Percentiles rank a stretch among this genome's conserved stretches.
Evolutionary conservation across 53 echinoderm and acorn worm species (phyloP).

Genomic region (Holothuria scabra): DNA sequence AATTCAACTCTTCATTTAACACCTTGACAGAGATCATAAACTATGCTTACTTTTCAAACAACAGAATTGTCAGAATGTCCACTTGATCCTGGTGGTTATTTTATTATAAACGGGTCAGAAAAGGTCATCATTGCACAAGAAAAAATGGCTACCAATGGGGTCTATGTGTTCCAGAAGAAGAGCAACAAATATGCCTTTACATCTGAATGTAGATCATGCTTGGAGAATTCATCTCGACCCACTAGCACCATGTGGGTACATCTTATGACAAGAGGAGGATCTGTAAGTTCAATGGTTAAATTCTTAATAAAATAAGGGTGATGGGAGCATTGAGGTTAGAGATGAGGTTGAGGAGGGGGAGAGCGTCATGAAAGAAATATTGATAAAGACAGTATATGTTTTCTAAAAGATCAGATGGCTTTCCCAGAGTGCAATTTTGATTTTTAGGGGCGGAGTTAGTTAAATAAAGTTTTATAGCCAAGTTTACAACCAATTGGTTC

Average conservation of each 20-base stretch:
- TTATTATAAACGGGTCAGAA: constrained; percentile 99
- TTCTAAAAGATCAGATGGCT: too few species aligned
- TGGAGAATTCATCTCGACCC: constrained; percentile 97
- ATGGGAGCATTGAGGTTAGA: too few species aligned
- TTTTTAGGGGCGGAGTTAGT: too few species aligned
- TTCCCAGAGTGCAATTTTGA: too few species aligned
- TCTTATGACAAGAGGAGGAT: constrained; percentile 95
- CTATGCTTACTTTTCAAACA: neutral
- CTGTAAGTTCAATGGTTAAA: constrained; percentile 56
- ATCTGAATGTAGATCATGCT: constrained; percentile 91
- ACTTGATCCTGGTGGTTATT: constrained; percentile 94
- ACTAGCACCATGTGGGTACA: constrained; percentile 99
- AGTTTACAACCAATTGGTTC: too few species aligned
- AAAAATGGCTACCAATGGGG: constrained; percentile 98
- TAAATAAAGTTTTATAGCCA: too few species aligned
- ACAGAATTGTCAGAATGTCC: constrained; percentile 97
- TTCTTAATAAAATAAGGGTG: too few species aligned
- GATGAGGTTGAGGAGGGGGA: too few species aligned
- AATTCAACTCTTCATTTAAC: too few species aligned
- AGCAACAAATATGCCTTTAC: constrained; percentile 98
- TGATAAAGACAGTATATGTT: too few species aligned
- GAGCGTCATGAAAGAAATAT: too few species aligned
- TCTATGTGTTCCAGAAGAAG: constrained; percentile 95
- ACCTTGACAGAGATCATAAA: neutral
- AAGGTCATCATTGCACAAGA: constrained; percentile 98